Conservation (phyloP, 2,797 vertebrate genomes). For the Tamandua tetradactyla region DNA sequence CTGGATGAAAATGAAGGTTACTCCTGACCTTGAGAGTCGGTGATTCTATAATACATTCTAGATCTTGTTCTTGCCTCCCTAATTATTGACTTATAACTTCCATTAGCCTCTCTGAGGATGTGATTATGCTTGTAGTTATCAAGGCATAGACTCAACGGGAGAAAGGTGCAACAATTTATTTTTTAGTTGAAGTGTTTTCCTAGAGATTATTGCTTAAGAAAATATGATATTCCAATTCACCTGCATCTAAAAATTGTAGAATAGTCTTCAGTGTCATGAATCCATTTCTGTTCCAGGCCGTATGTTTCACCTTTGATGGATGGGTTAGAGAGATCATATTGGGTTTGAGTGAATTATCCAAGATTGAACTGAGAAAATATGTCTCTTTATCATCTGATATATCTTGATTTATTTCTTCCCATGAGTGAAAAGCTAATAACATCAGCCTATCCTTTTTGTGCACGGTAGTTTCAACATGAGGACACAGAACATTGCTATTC, state of each 20-base stretch:
- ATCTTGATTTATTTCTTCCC: not conserved
- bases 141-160: not conserved
- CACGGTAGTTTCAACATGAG: not conserved
- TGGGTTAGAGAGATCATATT: not conserved
- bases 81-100: not conserved
- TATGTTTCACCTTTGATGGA: accelerated
- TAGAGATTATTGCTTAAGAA: not conserved
- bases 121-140: not conserved
- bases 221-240: not conserved
- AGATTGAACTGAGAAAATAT: not conserved
- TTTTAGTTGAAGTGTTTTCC: not conserved
- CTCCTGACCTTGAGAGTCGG: not conserved
- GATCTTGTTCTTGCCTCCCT: not conserved
- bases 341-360: not conserved
- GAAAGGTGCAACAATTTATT: not conserved
- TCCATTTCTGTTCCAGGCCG: not conserved
- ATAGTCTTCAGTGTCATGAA: not conserved
- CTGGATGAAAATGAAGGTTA: not conserved
- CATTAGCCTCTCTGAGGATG: not conserved
- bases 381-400: not conserved
- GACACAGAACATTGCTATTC: not conserved
- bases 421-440: not conserved
- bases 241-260: not conserved
- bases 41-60: not conserved
- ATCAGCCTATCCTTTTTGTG: not conserved